Percentiles rank a stretch among this genome's conserved stretches.
Conservation (phyloP, 2,113 vertebrate genomes). For the Eleginops maclovinus region DNA sequence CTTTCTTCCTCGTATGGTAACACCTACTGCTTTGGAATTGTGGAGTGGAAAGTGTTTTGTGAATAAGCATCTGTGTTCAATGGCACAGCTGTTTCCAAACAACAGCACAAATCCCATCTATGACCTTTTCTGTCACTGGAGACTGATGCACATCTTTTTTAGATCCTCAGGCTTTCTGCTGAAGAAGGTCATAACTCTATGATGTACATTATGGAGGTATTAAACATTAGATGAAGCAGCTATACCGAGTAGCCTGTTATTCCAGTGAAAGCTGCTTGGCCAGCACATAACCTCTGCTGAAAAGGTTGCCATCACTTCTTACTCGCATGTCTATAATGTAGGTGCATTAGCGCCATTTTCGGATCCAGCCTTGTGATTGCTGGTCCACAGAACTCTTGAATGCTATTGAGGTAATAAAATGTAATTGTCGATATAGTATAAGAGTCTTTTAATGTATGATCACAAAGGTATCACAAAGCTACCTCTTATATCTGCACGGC, state of each 20-base stretch:
- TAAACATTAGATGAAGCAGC: slow-evolving; percentile 18
- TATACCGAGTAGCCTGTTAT: background rate
- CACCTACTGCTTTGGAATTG: background rate
- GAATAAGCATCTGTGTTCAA: background rate
- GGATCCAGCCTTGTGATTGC: slow-evolving; percentile 2
- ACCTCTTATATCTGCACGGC: no score
- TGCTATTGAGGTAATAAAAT: slow-evolving; percentile 12
- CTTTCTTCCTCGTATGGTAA: background rate
- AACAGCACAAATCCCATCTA: slow-evolving; percentile 8
- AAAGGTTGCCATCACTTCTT: slow-evolving; percentile 4
- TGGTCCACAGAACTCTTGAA: background rate
- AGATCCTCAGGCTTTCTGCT: slow-evolving; percentile 21
- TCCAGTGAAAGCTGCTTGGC: slow-evolving; percentile 38
- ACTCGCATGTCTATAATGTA: slow-evolving; percentile 14
- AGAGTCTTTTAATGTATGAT: background rate
- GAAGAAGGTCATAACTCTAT: slow-evolving; percentile 11
- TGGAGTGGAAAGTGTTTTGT: no score
- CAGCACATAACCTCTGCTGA: slow-evolving; percentile 17
- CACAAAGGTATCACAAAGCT: no score
- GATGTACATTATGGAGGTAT: slow-evolving; percentile 4
- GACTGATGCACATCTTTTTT: slow-evolving; percentile 10
- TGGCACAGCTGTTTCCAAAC: background rate
- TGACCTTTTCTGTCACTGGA: background rate
- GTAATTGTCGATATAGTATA: background rate
- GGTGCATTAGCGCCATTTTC: slow-evolving; percentile 18